Evolutionary conservation across 2,888 invertebrate genomes (phyloP).

Genomic region (Cryptus armator): DNA sequence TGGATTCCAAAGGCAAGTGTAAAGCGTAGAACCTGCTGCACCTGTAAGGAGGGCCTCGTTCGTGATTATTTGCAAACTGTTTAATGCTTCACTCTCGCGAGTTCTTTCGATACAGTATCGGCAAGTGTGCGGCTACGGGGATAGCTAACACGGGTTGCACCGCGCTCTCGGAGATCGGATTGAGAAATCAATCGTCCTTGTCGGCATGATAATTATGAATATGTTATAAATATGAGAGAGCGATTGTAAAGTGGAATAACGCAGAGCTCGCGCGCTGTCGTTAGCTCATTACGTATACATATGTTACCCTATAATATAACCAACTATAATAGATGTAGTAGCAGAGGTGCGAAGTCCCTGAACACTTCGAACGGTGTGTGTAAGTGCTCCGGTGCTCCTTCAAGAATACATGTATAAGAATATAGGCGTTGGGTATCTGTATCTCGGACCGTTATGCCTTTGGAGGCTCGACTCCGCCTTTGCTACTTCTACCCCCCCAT

Average conservation of each 20-base stretch:
- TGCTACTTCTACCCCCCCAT: constrained; percentile 38
- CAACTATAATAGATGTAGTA: neutral
- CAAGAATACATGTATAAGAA: neutral
- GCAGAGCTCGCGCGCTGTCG: constrained; percentile 53
- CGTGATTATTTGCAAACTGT: constrained; percentile 40
- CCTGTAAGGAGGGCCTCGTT: constrained; percentile 21
- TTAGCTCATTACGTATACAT: constrained; percentile 13
- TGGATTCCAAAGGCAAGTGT: constrained; percentile 61
- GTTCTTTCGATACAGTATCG: constrained; percentile 6
- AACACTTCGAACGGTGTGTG: constrained; percentile 64
- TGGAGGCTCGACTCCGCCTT: constrained; percentile 78
- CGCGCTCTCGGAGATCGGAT: constrained; percentile 65
- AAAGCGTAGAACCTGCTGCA: constrained; percentile 24
- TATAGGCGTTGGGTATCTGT: constrained; percentile 66
- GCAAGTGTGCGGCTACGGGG: neutral
- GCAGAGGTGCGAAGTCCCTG: constrained; percentile 73
- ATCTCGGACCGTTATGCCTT: constrained; percentile 78
- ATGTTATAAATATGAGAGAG: constrained; percentile 83
- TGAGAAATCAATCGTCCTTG: constrained; percentile 84
- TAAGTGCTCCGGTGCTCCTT: constrained; percentile 61
- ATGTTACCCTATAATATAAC: neutral
- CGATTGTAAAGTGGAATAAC: constrained; percentile 77
- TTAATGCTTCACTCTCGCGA: constrained; percentile 19
- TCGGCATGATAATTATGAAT: constrained; percentile 83
- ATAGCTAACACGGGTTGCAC: constrained; percentile 24